Base-by-base conservation (phyloP, 2,113 vertebrate species). In the Mungos mungo region DNA sequence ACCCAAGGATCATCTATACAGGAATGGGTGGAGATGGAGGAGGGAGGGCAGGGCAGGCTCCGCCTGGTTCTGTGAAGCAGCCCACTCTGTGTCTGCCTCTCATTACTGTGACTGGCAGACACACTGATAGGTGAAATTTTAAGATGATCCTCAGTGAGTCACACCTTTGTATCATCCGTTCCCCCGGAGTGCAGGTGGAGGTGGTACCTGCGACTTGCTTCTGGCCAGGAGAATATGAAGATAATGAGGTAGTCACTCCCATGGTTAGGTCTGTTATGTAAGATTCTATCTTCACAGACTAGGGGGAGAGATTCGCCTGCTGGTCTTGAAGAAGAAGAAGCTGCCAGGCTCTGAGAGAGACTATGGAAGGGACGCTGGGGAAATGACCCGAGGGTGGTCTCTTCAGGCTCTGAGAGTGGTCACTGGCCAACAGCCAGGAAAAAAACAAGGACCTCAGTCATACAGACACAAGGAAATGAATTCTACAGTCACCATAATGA, bases 21-120 rank as follows among this genome's bases (percentile, higher is more conserved):
- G 13, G 2, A 52, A 2, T 0, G 38, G 27, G 14, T 1, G 41
- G 33, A 38, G 27, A 66, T 10, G 23, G 18, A 21, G 7, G n/a
- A 65, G 38, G 13, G 16, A 68, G 35, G 41, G 50, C 7, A 50
- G 12, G 41, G 35, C 1, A 45, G 31, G 7, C 1, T 47, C 9
- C 11, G 2, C 19, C 77, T 74, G 8, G 33, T 54, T 66, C 45
- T 66, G 2, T 7, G n/a, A 69, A 23, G 50, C 35, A 47, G 4
- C 11, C 45, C 19, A 25, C n/a, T 90, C 7, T n/a, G 35, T 3
- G 16, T 33, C 38, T 60, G 16, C 31, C 10, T 54, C 71, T 72
- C 15, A 16, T 66, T 66, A 66, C 65, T 66, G 35, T 27, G 41
- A 71, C 7, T 33, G 15, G 21, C 9, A 38, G 7, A 18, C 23